Percentiles rank a stretch among this genome's conserved stretches.
Conservation (phyloP, 2,888 invertebrate genomes). For the Campopleginae sp. region DNA sequence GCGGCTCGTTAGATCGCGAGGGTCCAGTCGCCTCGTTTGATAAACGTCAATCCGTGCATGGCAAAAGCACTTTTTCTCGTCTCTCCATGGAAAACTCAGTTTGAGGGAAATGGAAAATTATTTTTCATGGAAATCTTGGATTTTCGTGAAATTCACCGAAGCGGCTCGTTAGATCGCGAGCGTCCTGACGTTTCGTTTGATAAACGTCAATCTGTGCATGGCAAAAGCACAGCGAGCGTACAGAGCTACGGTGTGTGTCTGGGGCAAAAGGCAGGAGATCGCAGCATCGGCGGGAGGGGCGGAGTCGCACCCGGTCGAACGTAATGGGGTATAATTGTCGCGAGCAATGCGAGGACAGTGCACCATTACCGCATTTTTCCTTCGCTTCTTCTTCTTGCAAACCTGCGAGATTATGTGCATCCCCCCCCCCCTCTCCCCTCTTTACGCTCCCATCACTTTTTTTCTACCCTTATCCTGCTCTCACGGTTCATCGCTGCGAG, state of each 20-base stretch:
- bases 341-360: conserved; percentile 84
- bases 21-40: no score
- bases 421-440: conserved; percentile 40
- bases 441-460: conserved; percentile 62
- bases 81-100: no score
- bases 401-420: conserved; percentile 68
- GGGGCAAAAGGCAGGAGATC: conserved; percentile 48
- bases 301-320: conserved; percentile 73
- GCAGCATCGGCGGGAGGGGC: conserved; percentile 57
- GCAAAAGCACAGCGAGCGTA: conserved; percentile 37
- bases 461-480: conserved; percentile 64
- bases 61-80: no score
- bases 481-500: conserved; percentile 69
- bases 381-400: conserved; percentile 78
- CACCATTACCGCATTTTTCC: conserved; percentile 84
- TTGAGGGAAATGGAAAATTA: background rate
- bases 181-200: conserved; percentile 8
- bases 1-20: no score
- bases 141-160: background rate
- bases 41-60: no score
- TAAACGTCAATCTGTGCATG: conserved; percentile 3
- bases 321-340: conserved; percentile 84
- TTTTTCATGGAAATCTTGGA: no score
- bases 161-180: background rate
- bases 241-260: conserved; percentile 20